Evolutionary conservation across 2,113 vertebrate species (phyloP), one percentile per base, ranked within the genome.

Genomic region (Erythrocercus mccallii): DNA sequence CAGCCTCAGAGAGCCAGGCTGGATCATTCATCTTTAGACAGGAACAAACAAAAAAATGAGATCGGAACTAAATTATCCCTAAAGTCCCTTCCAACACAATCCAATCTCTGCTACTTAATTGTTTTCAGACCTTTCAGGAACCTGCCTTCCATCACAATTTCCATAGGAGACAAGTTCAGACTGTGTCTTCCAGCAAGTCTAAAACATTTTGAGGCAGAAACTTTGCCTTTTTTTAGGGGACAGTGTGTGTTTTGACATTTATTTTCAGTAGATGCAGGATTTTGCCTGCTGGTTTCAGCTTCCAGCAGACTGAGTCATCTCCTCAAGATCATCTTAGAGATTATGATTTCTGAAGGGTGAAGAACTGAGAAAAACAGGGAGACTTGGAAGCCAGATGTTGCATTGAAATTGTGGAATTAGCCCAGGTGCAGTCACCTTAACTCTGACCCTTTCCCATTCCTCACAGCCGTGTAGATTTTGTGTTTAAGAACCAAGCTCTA

Each of bases 221-320:
- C 0, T 0, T 51, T 44, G 6, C 1, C 4, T 22, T 44, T 72
- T 42, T 42, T 42, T 51, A 79, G 6, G 35, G 3, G n/a, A n/a
- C 35, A 33, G 6, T 4, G 2, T 42, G 7, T 42, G 5, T 37
- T 86, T 81, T 57, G 22, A 35, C 56, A 56, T 76, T 84, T 22
- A 37, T 61, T 84, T 92, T 38, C 77, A 37, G 28, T 9, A 61
- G n/a, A 38, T 6, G 28, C 0, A 5, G 18, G 38, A 42, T 85
- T 88, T 86, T 28, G 60, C 12, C 28, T 7, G 1, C 14, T 77
- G 68, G 73, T 73, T 77, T 74, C 51, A 84, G 15, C 5, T 89
- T 62, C 50, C 2, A 4, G 64, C 15, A 40, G 9, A 54, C 56
- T 47, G 51, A 91, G 9, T 89, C 73, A 74, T 51, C 24, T 62